Base-by-base conservation (phyloP, 2,888 invertebrate genomes). In the Lithophane semibrunnea region DNA sequence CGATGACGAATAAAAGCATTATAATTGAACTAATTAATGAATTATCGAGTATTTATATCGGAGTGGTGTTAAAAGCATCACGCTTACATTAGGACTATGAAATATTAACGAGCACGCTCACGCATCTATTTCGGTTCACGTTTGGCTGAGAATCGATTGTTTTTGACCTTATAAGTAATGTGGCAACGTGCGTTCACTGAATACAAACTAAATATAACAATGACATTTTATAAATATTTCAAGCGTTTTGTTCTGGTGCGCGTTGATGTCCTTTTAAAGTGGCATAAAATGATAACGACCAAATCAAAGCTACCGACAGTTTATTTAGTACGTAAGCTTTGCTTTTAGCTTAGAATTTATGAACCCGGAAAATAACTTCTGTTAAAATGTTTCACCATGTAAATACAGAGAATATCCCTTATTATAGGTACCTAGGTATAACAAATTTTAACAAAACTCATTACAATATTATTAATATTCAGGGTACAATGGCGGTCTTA, bases 111-210 rank as follows among this genome's bases (percentile, higher is more conserved):
- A 78, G 64, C 85, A 56, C 76, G 75, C 86, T 75, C 76, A 73
- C 77, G 75, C 68, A 44, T 67, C 78, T 84, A 84, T 87, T 87
- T 83, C 69, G 68, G 81, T 73, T 75, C 69, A 61, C 74, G 73
- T 83, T 75, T 68, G 37, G 73, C 68, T 73, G 56, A 61, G 29
- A 77, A 87, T 87, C 83, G 87, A 86, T 83, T 79, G 76, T 73
- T 81, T 80, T 83, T 86, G 80, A 84, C 87, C 84, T 87, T 87
- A 79, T 83, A 75, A 52, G 73, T 78, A 80, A 75, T 54, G 77
- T 68, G 71, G 54, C 47, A 52, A 58, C 21, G 60, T 73, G 63
- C 77, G 77, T 21, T 60, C 24, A 73, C 54, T 60, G 72, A 80
- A 63, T 77, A 76, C 72, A 56, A 84, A 84, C 81, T 81, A 79